Evolutionary conservation across 2,888 invertebrate genomes (phyloP), one percentile per base, ranked within the genome.

Genomic region (Hylaea fasciaria): DNA sequence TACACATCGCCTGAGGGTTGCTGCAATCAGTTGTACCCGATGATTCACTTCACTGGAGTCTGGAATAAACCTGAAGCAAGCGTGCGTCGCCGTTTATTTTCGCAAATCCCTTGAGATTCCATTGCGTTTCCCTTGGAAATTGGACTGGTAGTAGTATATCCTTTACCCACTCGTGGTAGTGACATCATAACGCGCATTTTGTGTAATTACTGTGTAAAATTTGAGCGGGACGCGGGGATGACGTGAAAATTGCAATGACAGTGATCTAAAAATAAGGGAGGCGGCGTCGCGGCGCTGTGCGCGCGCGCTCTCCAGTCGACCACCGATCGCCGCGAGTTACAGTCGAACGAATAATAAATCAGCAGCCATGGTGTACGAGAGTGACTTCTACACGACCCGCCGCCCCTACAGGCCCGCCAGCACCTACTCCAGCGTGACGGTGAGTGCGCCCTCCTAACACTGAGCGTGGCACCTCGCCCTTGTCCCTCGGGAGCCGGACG

Each of bases 331-430:
- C 90, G 89, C 90, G 88, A 87, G 86, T 84, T 85, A 81, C 84
- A 88, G 85, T 82, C 91, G 89, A 89, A 87, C 87, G 87, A 88
- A 70, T 48, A 70, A 69, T 73, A 75, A 74, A 74, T 78, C 84
- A 86, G 80, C 87, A 89, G 84, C 86, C 91, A 97, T 97, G 97
- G 97, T 97, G 93, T 97, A 97, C 95, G 96, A 97, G 94, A 96
- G 96, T 94, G 97, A 97, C 93, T 97, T 96, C 93, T 96, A 96
- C 92, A 97, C 97, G 82, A 96, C 96, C 90, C 95, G 97, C 93
- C 95, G 97, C 93, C 96, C 96, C 72, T 94, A 95, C 89, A 93
- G 96, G 91, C 95, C 94, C 68, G 94, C 95, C 82, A 96, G 96
- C 93, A 95, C 95, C 86, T 94, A 95, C 65, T 65, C 66, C 87